Evolutionary conservation across 2,797 vertebrate genomes (phyloP).

Genomic region (Betta splendens): DNA sequence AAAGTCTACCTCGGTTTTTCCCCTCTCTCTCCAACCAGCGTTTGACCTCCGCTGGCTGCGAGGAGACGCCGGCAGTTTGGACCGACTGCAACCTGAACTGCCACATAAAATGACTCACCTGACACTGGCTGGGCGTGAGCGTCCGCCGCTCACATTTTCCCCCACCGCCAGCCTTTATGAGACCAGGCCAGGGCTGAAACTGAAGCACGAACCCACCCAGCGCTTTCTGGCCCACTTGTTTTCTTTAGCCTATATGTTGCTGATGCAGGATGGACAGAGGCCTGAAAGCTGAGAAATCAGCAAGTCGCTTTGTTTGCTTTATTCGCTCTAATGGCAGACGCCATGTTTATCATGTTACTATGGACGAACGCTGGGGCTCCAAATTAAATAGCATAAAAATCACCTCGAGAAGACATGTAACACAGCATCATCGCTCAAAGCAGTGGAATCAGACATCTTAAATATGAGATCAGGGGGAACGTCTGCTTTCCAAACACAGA

Average conservation of each 20-base stretch:
- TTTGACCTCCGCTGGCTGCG: constrained; percentile 66
- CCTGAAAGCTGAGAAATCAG: constrained; percentile 66
- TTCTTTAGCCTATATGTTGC: constrained; percentile 69
- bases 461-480: constrained; percentile 74
- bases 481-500: constrained; percentile 77
- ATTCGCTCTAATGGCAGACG: constrained; percentile 44
- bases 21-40: constrained; percentile 48
- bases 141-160: constrained; percentile 74
- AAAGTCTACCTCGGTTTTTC: constrained; percentile 63
- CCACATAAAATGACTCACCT: constrained; percentile 81
- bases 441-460: constrained; percentile 75
- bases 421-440: constrained; percentile 61
- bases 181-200: constrained; percentile 66
- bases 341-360: constrained; percentile 65
- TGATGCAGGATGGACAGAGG: constrained; percentile 64
- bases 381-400: too few species aligned
- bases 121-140: constrained; percentile 70
- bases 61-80: constrained; percentile 64
- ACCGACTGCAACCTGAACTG: constrained; percentile 75
- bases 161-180: constrained; percentile 49
- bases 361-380: too few species aligned
- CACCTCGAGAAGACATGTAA: constrained; percentile 68
- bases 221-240: constrained; percentile 56
- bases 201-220: constrained; percentile 66
- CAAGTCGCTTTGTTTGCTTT: constrained; percentile 70